Conservation (phyloP, 2,797 vertebrate species). For the Sparus aurata region DNA sequence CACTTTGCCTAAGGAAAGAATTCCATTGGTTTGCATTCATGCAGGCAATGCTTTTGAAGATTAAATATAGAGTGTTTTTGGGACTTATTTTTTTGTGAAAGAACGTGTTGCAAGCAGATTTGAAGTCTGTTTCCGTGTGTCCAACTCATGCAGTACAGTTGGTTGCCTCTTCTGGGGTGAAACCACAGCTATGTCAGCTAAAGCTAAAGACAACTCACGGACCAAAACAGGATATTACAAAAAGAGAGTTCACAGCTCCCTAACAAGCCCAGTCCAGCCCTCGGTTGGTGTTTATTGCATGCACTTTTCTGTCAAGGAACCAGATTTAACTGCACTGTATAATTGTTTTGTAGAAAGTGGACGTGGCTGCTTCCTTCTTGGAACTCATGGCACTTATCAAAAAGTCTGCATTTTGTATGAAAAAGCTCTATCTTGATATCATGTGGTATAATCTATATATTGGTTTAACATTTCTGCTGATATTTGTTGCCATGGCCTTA, state of each 20-base stretch:
- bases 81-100: conserved; percentile 28
- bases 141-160: conserved; percentile 48
- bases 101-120: conserved; percentile 42
- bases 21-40: conserved; percentile 30
- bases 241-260: conserved; percentile 70
- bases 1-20: conserved; percentile 4
- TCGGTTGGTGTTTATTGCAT: conserved; percentile 63
- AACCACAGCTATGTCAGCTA: conserved; percentile 77
- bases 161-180: conserved; percentile 64
- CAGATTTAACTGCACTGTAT: conserved; percentile 49
- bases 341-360: conserved; percentile 55
- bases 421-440: neutral
- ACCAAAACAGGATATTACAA: conserved; percentile 76
- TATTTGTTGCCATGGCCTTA: neutral
- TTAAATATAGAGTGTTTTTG: conserved; percentile 20
- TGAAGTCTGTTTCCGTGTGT: conserved; percentile 39
- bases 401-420: conserved; percentile 18
- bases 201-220: conserved; percentile 73
- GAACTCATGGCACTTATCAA: conserved; percentile 1
- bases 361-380: conserved; percentile 36
- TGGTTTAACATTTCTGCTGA: neutral
- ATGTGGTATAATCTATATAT: conserved; percentile 7
- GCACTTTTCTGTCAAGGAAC: conserved; percentile 58
- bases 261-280: conserved; percentile 65
- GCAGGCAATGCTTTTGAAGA: conserved; percentile 7